phyloP scores from a whole-genome alignment of 35 echinoderm and acorn worm genomes.

The Apostichopus japonicus region DNA sequence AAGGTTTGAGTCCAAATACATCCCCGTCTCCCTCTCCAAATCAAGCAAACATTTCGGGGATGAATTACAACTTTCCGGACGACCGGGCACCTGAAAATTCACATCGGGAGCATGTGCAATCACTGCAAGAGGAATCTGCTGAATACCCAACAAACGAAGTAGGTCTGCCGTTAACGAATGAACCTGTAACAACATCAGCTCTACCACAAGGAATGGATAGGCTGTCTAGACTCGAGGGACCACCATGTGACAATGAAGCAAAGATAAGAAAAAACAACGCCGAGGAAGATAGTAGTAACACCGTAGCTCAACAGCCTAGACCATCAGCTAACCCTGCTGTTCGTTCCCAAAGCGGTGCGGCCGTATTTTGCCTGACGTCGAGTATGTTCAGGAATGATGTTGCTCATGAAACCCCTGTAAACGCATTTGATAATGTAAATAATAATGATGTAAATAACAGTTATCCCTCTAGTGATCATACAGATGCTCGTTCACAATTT shows the following conservation, averaged over 20 bases:
- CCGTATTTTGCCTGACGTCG: slow-evolving; percentile 42
- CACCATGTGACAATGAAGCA: neutral
- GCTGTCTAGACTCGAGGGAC: neutral
- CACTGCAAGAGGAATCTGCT: neutral
- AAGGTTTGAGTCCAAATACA: slow-evolving; percentile 41
- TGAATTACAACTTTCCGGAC: neutral
- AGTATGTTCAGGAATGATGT: slow-evolving; percentile 24
- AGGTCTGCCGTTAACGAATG: neutral
- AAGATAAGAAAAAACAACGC: no score
- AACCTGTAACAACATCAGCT: neutral
- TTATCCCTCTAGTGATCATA: slow-evolving; percentile 42
- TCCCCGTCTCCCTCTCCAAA: slow-evolving; percentile 30
- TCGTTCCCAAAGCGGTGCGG: slow-evolving; percentile 12
- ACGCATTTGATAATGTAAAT: neutral
- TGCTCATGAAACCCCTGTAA: neutral
- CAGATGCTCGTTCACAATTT: neutral
- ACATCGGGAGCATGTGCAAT: neutral
- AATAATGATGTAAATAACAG: slow-evolving; percentile 48
- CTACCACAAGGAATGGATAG: neutral
- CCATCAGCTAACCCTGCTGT: neutral
- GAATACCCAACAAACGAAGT: neutral
- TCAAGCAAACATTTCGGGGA: neutral
- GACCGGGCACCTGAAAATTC: neutral
- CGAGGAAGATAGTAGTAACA: neutral
- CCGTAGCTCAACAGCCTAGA: neutral